A percentile compares a stretch with the other conserved stretches of the same genome.
phyloP scores from a whole-genome alignment of 2,888 invertebrate species.

The Cephus pygmeus region DNA sequence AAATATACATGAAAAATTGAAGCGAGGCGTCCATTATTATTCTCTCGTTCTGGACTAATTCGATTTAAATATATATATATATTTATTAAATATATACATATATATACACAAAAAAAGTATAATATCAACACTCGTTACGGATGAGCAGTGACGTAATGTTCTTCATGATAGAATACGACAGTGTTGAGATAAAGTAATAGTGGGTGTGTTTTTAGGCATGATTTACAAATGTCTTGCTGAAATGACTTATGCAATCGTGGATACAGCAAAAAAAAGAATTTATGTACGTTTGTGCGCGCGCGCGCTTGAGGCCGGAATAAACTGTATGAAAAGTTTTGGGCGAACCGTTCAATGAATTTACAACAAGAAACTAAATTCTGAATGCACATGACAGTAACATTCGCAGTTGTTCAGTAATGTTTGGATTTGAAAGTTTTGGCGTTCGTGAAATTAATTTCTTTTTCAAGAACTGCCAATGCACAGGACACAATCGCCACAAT shows the following conservation, averaged over 20 bases:
- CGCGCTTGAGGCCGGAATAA: too few species aligned
- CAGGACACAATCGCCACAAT: background rate
- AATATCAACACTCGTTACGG: background rate
- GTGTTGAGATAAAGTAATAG: background rate
- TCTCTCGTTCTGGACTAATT: background rate
- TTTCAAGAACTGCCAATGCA: background rate
- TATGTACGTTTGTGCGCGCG: background rate
- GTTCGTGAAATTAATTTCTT: background rate
- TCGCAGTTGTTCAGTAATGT: background rate
- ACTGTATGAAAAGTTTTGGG: background rate
- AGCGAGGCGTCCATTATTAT: background rate
- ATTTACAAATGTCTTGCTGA: background rate
- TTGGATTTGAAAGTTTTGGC: background rate
- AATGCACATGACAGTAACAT: background rate
- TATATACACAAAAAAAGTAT: background rate
- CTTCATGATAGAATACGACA: background rate
- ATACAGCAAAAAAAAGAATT: background rate
- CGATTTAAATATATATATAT: background rate
- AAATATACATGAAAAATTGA: background rate
- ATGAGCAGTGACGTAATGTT: background rate
- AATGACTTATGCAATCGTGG: background rate
- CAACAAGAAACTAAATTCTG: background rate
- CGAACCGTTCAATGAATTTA: background rate
- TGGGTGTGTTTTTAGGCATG: background rate
- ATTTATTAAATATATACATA: too few species aligned